A percentile compares a stretch with the other conserved stretches of the same genome.
phyloP scores from a whole-genome alignment of 1,140 invertebrate genomes.

The Uloborus diversus region DNA sequence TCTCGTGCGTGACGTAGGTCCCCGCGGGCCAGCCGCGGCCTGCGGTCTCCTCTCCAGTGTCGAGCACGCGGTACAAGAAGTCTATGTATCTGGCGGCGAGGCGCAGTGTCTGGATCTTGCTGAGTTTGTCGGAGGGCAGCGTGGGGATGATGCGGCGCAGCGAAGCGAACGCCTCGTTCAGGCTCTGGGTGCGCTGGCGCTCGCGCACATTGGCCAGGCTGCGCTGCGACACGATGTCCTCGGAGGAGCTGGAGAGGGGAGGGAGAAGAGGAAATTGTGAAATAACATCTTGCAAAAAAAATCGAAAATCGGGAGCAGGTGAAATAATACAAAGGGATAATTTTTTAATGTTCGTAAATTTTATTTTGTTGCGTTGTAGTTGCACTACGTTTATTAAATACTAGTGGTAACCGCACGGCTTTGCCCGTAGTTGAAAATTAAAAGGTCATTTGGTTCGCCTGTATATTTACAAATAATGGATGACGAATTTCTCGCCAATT shows the following conservation, averaged over 20 bases:
- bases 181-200: slow-evolving; percentile 92
- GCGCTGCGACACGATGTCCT: slow-evolving; percentile 72
- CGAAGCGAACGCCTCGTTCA: slow-evolving; percentile 95
- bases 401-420: too few relatives aligned
- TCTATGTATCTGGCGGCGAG: slow-evolving; percentile 93
- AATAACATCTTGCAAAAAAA: neutral
- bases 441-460: too few relatives aligned
- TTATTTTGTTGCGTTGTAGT: too few relatives aligned
- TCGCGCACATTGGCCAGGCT: slow-evolving; percentile 96
- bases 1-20: slow-evolving; percentile 85
- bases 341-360: too few relatives aligned
- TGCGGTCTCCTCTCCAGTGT: slow-evolving; percentile 61
- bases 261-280: neutral
- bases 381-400: too few relatives aligned
- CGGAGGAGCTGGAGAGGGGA: neutral
- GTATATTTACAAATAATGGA: too few relatives aligned
- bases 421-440: too few relatives aligned
- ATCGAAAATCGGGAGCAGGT: too few relatives aligned
- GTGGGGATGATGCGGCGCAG: slow-evolving; percentile 95
- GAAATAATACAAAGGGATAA: too few relatives aligned
- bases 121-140: slow-evolving; percentile 95
- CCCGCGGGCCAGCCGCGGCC: slow-evolving; percentile 66
- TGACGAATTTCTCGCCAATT: too few relatives aligned
- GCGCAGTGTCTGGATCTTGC: slow-evolving; percentile 97
- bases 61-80: slow-evolving; percentile 86